phyloP scores from a whole-genome alignment of 2,797 vertebrate species.

The Yasuhikotakia modesta region DNA sequence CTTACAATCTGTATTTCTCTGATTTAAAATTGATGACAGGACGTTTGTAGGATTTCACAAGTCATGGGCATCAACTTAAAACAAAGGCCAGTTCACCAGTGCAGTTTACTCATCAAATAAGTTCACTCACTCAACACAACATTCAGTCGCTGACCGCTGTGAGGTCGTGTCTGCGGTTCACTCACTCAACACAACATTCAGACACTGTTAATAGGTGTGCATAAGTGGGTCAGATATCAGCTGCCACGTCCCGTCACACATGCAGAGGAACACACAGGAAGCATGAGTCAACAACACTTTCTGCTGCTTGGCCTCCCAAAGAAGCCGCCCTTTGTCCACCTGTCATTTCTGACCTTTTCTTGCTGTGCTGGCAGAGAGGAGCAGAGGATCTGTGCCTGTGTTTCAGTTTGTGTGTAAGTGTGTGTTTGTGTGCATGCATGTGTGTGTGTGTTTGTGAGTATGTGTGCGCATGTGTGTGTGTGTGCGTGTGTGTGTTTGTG shows the following conservation, averaged over 20 bases:
- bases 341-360: constrained; percentile 68
- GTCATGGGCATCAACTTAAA: too few species aligned
- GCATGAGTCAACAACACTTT: constrained; percentile 44
- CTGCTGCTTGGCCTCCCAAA: constrained; percentile 32
- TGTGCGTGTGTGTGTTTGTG: too few species aligned
- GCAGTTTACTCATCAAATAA: too few species aligned
- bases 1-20: neutral
- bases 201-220: too few species aligned
- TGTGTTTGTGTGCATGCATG: constrained; percentile 25
- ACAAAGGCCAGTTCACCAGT: neutral
- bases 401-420: too few species aligned
- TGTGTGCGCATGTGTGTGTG: too few species aligned
- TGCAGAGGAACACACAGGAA: constrained; percentile 37
- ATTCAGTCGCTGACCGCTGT: too few species aligned
- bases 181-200: too few species aligned
- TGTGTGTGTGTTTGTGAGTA: constrained; percentile 8
- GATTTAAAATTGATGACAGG: neutral
- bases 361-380: constrained; percentile 54
- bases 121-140: too few species aligned
- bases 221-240: constrained; percentile 43
- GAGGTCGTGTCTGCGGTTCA: too few species aligned
- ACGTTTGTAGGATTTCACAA: neutral
- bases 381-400: constrained; percentile 23
- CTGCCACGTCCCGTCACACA: constrained; percentile 27
- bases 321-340: constrained; percentile 43